Percentiles rank a stretch among this genome's conserved stretches.
These are phyloP conservation scores for Cydia splendana DNA, from an alignment of 1,140 invertebrate species.

Conservation along the genomic window DNA sequence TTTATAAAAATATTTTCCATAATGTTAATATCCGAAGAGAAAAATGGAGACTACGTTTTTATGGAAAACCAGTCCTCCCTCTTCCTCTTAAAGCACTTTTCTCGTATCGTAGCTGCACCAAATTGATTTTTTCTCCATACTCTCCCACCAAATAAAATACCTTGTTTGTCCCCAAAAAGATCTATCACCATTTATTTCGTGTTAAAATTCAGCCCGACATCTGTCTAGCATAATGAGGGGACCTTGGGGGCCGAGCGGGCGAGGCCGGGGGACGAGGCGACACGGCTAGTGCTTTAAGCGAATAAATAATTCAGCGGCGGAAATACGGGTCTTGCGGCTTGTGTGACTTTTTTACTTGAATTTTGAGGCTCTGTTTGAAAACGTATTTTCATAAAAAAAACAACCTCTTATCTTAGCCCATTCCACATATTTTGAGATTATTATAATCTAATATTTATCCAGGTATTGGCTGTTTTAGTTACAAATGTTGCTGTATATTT, in stretches of 20 bases:
- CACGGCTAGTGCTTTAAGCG: slow-evolving; percentile 25
- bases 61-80: no score
- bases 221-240: slow-evolving; percentile 30
- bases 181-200: slow-evolving; percentile 25
- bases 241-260: not conserved
- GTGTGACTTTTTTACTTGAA: slow-evolving; percentile 8
- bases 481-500: no score
- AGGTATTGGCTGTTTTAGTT: no score
- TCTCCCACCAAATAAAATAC: not conserved
- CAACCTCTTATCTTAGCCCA: no score
- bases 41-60: no score
- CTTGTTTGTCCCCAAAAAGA: not conserved
- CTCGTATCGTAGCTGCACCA: no score
- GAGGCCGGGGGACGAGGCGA: not conserved
- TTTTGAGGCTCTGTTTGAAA: not conserved
- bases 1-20: no score
- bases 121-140: not conserved
- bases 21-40: no score
- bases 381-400: not conserved
- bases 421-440: no score
- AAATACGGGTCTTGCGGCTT: not conserved
- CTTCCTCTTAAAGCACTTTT: no score
- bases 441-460: no score
- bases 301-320: slow-evolving; percentile 22
- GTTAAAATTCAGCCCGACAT: slow-evolving; percentile 22